phyloP scores from a whole-genome alignment of 1,140 invertebrate genomes.

The Polyergus mexicanus region DNA sequence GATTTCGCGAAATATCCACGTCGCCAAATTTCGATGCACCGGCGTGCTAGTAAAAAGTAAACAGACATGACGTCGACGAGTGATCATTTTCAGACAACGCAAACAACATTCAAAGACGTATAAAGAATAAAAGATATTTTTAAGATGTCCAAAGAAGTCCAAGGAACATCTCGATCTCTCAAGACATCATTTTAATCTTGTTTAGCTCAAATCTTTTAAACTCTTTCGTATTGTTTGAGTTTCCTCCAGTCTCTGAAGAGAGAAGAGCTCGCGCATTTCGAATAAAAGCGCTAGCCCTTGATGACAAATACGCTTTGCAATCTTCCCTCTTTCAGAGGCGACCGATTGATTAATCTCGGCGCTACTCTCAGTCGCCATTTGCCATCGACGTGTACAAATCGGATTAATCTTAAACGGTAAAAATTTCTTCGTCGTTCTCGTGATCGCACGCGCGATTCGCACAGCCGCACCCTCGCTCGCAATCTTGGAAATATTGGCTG shows the following conservation, averaged over 20 bases:
- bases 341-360: slow-evolving; percentile 35
- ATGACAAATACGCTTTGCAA: neutral
- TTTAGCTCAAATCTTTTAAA: neutral
- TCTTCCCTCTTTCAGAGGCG: slow-evolving; percentile 13
- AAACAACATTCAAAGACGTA: neutral
- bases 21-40: slow-evolving; percentile 48
- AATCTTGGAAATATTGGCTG: slow-evolving; percentile 20
- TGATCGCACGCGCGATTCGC: slow-evolving; percentile 66
- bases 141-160: neutral
- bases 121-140: slow-evolving; percentile 20
- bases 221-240: neutral
- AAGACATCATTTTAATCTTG: neutral
- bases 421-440: slow-evolving; percentile 53
- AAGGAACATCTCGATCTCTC: neutral
- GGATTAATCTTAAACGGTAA: slow-evolving; percentile 63
- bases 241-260: neutral
- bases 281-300: neutral
- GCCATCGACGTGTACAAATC: slow-evolving; percentile 61
- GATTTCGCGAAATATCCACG: slow-evolving; percentile 24
- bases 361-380: slow-evolving; percentile 71
- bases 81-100: neutral
- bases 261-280: neutral
- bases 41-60: slow-evolving; percentile 36
- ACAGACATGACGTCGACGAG: neutral
- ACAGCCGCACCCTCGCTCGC: slow-evolving; percentile 72